Evolutionary conservation across 2,113 vertebrate species (phyloP), one percentile per base, ranked within the genome.

Genomic region (Uria lomvia): DNA sequence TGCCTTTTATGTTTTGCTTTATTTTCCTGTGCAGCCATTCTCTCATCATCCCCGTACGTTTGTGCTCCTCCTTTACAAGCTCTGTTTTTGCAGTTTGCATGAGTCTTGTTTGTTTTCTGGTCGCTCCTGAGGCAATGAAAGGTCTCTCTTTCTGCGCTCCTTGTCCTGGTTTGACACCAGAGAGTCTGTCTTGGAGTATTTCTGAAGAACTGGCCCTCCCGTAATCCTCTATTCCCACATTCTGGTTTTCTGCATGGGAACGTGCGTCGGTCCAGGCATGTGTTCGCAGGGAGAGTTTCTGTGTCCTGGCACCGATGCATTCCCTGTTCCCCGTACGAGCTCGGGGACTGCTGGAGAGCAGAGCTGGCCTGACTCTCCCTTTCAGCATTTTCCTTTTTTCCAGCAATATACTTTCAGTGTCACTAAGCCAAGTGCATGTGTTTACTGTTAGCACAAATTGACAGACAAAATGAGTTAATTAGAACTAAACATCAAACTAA

Each of bases 181-280:
- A 3, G 5, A 6, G 53, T 1, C 30, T 42, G 38, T 43, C 15
- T 19, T 52, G 0, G 20, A 2, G 65, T 8, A 40, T 9, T 3
- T 21, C 32, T 9, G n/a, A 11, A 45, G 73, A 50, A 6, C 65
- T 26, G 45, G 49, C 34, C 8, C 5, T 53, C 27, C 2, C 3
- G 3, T 19, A 11, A 11, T 4, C 19, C 36, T 6, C 27, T 6
- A 0, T 49, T 26, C 73, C 87, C 74, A 15, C 9, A 2, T 6
- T 1, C 32, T 8, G 56, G 4, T 12, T 5, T 7, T 18, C 62
- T 8, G 30, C 0, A 1, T 0, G 20, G 9, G 24, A 3, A 22
- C 1, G 3, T 2, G 30, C 2, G 0, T 5, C 0, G 1, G 1
- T 7, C 22, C 86, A 22, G 77, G 22, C 8, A 4, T 1, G 26